These are phyloP conservation scores for Fissipunctia ypsillon DNA, from an alignment of 2,888 invertebrate species.

Conservation along the genomic window DNA sequence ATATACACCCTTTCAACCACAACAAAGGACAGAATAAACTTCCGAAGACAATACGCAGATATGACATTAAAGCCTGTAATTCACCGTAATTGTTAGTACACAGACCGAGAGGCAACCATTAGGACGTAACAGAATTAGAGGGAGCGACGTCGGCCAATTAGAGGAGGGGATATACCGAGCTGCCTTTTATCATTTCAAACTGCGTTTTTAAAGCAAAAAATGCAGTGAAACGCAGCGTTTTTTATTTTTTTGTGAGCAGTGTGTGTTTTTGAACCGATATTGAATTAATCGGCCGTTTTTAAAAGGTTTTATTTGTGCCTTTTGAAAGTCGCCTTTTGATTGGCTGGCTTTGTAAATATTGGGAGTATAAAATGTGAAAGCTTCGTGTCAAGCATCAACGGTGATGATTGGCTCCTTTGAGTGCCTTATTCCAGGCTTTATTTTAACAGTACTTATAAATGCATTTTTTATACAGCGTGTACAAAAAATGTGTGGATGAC, in stretches of 20 bases:
- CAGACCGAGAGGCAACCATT: constrained; percentile 77
- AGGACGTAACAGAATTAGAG: constrained; percentile 78
- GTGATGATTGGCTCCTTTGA: background rate
- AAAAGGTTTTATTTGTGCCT: constrained; percentile 18
- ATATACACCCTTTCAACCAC: background rate
- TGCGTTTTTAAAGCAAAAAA: constrained; percentile 38
- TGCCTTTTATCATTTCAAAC: constrained; percentile 50
- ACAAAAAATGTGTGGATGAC: too few relatives aligned
- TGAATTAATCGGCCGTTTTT: constrained; percentile 37
- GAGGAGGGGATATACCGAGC: constrained; percentile 40
- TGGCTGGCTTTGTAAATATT: constrained; percentile 23
- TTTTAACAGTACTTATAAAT: too few relatives aligned
- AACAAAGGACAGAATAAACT: constrained; percentile 42
- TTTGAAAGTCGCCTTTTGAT: constrained; percentile 25
- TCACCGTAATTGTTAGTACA: constrained; percentile 75
- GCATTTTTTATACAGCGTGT: too few relatives aligned
- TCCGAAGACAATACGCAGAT: constrained; percentile 51
- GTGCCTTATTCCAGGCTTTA: background rate
- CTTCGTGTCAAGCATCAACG: background rate
- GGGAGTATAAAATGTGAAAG: constrained; percentile 11
- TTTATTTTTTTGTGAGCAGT: background rate
- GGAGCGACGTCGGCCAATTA: constrained; percentile 71
- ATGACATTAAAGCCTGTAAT: constrained; percentile 59
- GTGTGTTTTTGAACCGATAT: constrained; percentile 19
- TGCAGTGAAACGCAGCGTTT: background rate